Evolutionary conservation across 2,797 vertebrate species (phyloP).

Genomic region (Graptemys geographica): DNA sequence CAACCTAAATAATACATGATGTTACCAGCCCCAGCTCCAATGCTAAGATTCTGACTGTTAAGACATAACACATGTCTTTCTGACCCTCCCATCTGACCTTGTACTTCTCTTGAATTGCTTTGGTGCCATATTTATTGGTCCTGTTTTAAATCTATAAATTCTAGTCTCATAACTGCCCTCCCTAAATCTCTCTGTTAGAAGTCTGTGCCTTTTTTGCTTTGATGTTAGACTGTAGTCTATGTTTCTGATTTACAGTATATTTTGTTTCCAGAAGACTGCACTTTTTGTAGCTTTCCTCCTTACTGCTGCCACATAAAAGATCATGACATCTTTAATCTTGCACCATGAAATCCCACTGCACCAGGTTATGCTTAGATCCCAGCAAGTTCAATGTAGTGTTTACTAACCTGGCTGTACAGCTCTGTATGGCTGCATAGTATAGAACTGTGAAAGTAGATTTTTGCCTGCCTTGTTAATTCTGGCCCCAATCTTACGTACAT

Average conservation of each 20-base stretch:
- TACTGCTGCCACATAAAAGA: not conserved
- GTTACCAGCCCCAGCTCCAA: not conserved
- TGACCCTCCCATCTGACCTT: not conserved
- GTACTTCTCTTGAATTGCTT: not conserved
- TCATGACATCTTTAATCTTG: conserved; percentile 18
- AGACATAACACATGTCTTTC: conserved; percentile 11
- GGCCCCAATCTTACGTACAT: accelerated
- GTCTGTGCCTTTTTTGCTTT: not conserved
- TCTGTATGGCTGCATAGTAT: accelerated
- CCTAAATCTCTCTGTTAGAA: not conserved
- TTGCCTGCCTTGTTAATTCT: not conserved
- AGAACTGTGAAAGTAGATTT: not conserved
- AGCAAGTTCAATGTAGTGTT: accelerated
- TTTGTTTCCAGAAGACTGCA: conserved; percentile 28
- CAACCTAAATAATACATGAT: not conserved
- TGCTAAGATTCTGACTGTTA: conserved; percentile 16
- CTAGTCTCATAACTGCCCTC: not conserved
- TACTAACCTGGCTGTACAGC: not conserved
- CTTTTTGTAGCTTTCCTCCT: not conserved
- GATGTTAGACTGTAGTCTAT: conserved; percentile 2
- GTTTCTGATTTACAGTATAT: not conserved
- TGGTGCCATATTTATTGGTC: accelerated
- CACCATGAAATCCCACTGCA: accelerated
- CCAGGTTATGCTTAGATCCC: not conserved
- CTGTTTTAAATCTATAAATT: not conserved